phyloP scores from a whole-genome alignment of 1,140 invertebrate species.

The Lasioglossum albipes region DNA sequence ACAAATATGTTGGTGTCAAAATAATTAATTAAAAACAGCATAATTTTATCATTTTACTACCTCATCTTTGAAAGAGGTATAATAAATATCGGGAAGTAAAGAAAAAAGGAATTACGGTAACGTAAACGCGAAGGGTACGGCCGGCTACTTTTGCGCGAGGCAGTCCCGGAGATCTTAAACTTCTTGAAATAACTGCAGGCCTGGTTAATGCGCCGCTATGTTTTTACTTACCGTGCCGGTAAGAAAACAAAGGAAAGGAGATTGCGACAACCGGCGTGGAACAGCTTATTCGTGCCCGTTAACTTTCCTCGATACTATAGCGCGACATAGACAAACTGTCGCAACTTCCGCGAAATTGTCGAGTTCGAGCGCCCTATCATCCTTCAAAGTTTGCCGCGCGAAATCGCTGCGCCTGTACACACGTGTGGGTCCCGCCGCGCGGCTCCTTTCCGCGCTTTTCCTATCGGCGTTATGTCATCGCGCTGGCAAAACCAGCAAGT shows the following conservation, averaged over 20 bases:
- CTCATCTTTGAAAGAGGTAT: neutral
- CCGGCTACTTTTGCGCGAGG: constrained; percentile 32
- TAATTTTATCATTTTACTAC: too few relatives aligned
- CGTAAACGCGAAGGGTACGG: constrained; percentile 14
- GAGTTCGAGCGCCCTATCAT: constrained; percentile 58
- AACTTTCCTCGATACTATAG: constrained; percentile 59
- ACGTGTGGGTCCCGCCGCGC: neutral
- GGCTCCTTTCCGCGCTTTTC: constrained; percentile 19
- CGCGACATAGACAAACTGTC: constrained; percentile 61
- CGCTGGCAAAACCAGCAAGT: constrained; percentile 24
- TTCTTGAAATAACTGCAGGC: constrained; percentile 48
- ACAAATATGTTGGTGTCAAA: too few relatives aligned
- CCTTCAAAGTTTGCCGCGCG: constrained; percentile 54
- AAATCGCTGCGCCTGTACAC: constrained; percentile 30
- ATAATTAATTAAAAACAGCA: too few relatives aligned
- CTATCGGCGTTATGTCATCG: constrained; percentile 22
- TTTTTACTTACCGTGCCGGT: constrained; percentile 36
- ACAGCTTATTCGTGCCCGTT: constrained; percentile 57
- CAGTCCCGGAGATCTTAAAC: constrained; percentile 47
- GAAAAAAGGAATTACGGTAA: constrained; percentile 17
- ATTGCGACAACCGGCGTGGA: constrained; percentile 45
- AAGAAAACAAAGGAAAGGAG: constrained; percentile 33
- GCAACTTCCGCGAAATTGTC: constrained; percentile 64
- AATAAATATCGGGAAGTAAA: constrained; percentile 46
- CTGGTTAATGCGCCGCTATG: constrained; percentile 47